Percentiles rank a stretch among this genome's conserved stretches.
These are phyloP conservation scores for Coreius guichenoti DNA, from an alignment of 2,797 vertebrate genomes.

Conservation along the genomic window DNA sequence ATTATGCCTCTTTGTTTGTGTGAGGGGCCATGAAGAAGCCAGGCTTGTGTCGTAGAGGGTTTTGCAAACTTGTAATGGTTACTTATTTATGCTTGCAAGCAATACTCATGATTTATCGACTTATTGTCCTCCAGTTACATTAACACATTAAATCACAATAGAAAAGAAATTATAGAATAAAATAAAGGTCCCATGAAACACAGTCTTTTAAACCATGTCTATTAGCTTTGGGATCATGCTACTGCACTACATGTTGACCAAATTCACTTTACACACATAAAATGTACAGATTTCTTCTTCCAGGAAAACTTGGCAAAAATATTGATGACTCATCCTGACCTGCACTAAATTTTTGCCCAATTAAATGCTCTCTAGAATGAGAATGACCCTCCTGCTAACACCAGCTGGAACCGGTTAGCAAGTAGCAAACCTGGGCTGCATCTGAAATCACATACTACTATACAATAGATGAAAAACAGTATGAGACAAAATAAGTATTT, in stretches of 20 bases:
- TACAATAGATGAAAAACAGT: neutral
- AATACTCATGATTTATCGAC: constrained; percentile 5
- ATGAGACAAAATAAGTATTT: neutral
- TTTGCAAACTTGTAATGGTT: neutral
- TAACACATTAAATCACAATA: constrained; percentile 2
- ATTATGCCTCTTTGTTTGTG: constrained; percentile 33
- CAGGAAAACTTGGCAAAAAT: neutral
- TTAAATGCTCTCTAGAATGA: neutral
- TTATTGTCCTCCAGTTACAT: neutral
- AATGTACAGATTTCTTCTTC: neutral
- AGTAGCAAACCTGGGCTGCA: neutral
- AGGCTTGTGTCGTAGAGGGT: constrained; percentile 7
- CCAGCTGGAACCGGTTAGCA: neutral
- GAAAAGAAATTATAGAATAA: neutral
- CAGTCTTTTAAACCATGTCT: neutral
- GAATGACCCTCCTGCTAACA: neutral
- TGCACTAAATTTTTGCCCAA: neutral
- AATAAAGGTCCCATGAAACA: neutral
- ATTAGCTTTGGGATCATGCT: neutral
- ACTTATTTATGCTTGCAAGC: neutral
- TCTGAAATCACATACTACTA: neutral
- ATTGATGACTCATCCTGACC: neutral
- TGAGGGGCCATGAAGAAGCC: constrained; percentile 15
- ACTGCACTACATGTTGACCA: neutral
- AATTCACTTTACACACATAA: neutral